Evolutionary conservation across 1,140 invertebrate species (phyloP).

Genomic region (Tetramorium parvispinum): DNA sequence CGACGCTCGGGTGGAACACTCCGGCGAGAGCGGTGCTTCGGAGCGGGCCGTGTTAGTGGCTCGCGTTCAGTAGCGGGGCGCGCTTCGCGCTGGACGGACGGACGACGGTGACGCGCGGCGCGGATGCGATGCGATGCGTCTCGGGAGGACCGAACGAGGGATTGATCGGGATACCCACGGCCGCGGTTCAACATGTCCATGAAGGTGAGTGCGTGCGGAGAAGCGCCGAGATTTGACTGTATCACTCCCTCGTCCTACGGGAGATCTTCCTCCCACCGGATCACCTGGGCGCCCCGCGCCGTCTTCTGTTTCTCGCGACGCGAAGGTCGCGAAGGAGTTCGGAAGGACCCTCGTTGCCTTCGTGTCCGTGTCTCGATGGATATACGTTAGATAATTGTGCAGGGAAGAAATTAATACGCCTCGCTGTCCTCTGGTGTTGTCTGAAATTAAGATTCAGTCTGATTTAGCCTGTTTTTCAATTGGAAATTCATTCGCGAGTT

Average conservation of each 20-base stretch:
- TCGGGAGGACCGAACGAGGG: slow-evolving; percentile 11
- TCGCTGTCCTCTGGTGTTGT: neutral
- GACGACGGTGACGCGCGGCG: neutral
- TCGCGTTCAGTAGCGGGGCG: slow-evolving; percentile 47
- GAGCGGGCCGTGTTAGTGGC: slow-evolving; percentile 50
- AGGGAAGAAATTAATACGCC: neutral
- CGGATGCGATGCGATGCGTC: slow-evolving; percentile 26
- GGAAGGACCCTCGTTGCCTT: too few species aligned
- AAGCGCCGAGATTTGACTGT: neutral
- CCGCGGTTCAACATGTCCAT: slow-evolving; percentile 64
- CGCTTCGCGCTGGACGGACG: neutral
- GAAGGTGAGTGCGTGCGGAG: slow-evolving; percentile 58
- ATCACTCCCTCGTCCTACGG: neutral
- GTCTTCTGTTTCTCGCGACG: neutral
- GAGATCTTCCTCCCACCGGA: neutral
- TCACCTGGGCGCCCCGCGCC: neutral
- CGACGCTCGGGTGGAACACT: neutral
- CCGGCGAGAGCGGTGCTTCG: slow-evolving; percentile 26
- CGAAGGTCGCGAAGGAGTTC: neutral
- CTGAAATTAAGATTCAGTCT: neutral
- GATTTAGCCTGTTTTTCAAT: too few species aligned
- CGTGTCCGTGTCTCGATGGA: neutral
- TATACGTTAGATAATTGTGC: neutral
- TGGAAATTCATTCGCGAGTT: too few species aligned
- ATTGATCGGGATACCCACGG: slow-evolving; percentile 33